Base-by-base conservation (phyloP, 2,113 vertebrate species). In the Coracopsis vasa region DNA sequence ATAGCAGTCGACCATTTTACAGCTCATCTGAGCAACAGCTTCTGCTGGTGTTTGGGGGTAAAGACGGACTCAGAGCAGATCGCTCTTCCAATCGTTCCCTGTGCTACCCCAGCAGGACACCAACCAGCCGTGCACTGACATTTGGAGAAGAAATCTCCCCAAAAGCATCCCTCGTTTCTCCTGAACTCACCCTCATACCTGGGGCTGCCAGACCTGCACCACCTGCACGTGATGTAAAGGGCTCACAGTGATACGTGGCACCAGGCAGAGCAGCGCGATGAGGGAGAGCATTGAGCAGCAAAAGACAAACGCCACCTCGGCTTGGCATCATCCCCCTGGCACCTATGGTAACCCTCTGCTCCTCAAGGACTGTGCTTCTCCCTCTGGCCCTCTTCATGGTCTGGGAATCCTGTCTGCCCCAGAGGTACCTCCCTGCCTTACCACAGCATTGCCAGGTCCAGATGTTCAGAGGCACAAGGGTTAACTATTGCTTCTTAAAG, bases 41-140 rank as follows among this genome's bases (percentile, higher is more conserved):
- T 27, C 66, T 80, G 45, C 67, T 74, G 54, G 53, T 7, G 18
- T 20, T 72, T 20, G 31, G 54, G 51, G 58, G 15, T 9, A 48
- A 45, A 89, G 31, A 31, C 0, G 6, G 86, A 54, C n/a, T 16
- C 45, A 44, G 25, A 51, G 67, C 66, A 4, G 9, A 29, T 10
- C 56, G n/a, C 31, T 37, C 50, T 74, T 66, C 37, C 72, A 19
- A 4, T 9, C 24, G 23, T 35, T 66, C 42, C 44, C 88, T 2
- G 0, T 11, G 56, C n/a, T n/a, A 44, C 27, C 16, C 20, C 62
- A 16, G 48, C 64, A 80, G 67, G 54, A 39, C 41, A 3, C 0
- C 31, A 17, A 21, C 29, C 0, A 0, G 29, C 13, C 5, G 4
- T 39, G n/a, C 3, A 2, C 10, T 29, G 50, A 7, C 8, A 74